These are phyloP conservation scores for Arenaria interpres DNA, from an alignment of 2,113 vertebrate genomes.

Conservation along the genomic window DNA sequence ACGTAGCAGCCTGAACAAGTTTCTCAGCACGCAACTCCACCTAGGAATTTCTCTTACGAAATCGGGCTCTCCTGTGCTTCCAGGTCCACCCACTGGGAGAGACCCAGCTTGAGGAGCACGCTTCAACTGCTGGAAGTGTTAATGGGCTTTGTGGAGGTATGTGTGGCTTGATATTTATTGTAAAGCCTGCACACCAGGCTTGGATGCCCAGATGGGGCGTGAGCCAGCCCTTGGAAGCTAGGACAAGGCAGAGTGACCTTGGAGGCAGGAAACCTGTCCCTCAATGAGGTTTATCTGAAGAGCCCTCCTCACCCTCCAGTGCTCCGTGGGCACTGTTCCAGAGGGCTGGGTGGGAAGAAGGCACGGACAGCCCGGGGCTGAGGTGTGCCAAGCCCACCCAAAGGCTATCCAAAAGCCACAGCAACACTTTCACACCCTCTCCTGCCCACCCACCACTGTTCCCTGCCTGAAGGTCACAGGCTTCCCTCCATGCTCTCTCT, in stretches of 20 bases:
- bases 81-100: background rate
- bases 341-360: accelerated
- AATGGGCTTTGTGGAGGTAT: background rate
- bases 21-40: conserved; percentile 9
- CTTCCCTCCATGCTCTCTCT: accelerated
- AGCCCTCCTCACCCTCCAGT: accelerated
- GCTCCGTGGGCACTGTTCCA: background rate
- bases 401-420: background rate
- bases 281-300: background rate
- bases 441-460: background rate
- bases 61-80: background rate
- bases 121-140: background rate
- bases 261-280: background rate
- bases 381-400: background rate
- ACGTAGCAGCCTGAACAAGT: background rate
- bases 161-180: accelerated
- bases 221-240: background rate
- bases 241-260: background rate
- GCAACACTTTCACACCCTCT: background rate
- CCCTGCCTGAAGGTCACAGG: background rate
- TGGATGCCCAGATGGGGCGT: accelerated
- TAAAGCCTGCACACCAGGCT: background rate
- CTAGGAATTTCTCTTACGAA: background rate
- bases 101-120: background rate
- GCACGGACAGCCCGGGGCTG: accelerated